Percentiles rank a stretch among this genome's conserved stretches.
These are phyloP conservation scores for Pseudomyrmex dendroicus DNA, from an alignment of 1,140 invertebrate genomes.

Conservation along the genomic window DNA sequence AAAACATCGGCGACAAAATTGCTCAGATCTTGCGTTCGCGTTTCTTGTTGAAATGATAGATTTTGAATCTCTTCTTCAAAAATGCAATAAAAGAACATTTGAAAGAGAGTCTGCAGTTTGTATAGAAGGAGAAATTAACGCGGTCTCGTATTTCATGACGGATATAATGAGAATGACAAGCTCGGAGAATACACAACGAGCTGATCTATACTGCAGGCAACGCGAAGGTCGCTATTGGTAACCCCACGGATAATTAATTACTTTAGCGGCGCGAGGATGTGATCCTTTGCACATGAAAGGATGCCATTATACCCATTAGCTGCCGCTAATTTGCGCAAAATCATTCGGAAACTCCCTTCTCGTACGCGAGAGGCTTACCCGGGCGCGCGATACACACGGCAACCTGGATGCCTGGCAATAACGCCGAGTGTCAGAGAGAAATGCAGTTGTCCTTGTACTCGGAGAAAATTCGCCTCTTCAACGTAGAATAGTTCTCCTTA, in stretches of 20 bases:
- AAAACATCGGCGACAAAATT: no score
- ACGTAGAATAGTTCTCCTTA: slow-evolving; percentile 51
- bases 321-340: slow-evolving; percentile 54
- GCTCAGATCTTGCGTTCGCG: no score
- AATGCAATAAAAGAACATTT: neutral
- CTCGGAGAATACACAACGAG: slow-evolving; percentile 24
- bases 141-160: slow-evolving; percentile 5
- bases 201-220: slow-evolving; percentile 19
- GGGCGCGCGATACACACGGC: neutral
- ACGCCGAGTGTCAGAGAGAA: slow-evolving; percentile 21
- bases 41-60: no score
- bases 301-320: slow-evolving; percentile 51
- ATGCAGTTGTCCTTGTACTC: slow-evolving; percentile 46
- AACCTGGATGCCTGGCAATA: neutral
- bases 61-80: no score
- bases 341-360: slow-evolving; percentile 41
- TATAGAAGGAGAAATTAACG: neutral
- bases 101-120: neutral
- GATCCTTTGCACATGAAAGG: slow-evolving; percentile 52
- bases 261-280: slow-evolving; percentile 46
- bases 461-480: slow-evolving; percentile 11
- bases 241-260: slow-evolving; percentile 53
- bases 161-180: slow-evolving; percentile 28
- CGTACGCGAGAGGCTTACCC: neutral
- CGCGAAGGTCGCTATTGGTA: slow-evolving; percentile 25